Percentiles rank a stretch among this genome's conserved stretches.
phyloP scores from a whole-genome alignment of 2,888 invertebrate genomes.

The Acrocyrtus sp. region DNA sequence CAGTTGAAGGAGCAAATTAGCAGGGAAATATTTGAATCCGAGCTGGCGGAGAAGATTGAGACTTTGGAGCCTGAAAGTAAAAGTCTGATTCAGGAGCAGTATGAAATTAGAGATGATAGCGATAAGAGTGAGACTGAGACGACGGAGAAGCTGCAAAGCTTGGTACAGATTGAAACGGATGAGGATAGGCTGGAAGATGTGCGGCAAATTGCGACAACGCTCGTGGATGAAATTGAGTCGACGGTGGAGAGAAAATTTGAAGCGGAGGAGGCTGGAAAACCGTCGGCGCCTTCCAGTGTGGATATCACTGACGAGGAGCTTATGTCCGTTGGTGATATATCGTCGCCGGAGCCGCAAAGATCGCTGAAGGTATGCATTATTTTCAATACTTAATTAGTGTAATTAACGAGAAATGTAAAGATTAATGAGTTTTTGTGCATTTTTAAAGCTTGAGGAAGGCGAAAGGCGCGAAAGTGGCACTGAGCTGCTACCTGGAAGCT shows the following conservation, averaged over 20 bases:
- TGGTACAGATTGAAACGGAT: neutral
- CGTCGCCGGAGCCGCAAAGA: slow-evolving; percentile 73
- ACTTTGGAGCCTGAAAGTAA: slow-evolving; percentile 39
- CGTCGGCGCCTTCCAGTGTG: slow-evolving; percentile 67
- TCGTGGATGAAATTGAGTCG: slow-evolving; percentile 70
- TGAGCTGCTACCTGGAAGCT: slow-evolving; percentile 29
- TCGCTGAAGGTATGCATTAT: slow-evolving; percentile 65
- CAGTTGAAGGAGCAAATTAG: slow-evolving; percentile 51
- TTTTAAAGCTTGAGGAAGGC: slow-evolving; percentile 32
- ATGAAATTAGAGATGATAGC: slow-evolving; percentile 48
- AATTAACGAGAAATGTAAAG: neutral
- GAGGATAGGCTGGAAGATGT: slow-evolving; percentile 66
- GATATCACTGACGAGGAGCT: slow-evolving; percentile 75
- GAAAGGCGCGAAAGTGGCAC: slow-evolving; percentile 34
- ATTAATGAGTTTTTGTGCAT: slow-evolving; percentile 16
- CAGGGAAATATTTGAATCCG: slow-evolving; percentile 53
- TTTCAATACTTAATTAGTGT: neutral
- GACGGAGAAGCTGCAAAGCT: slow-evolving; percentile 46
- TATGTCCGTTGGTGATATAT: slow-evolving; percentile 76
- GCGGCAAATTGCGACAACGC: slow-evolving; percentile 68
- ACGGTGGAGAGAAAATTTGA: slow-evolving; percentile 68
- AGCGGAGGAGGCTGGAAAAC: slow-evolving; percentile 24
- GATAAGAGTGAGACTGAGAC: slow-evolving; percentile 61
- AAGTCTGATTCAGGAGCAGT: slow-evolving; percentile 36
- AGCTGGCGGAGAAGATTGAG: slow-evolving; percentile 50